A percentile compares a stretch with the other conserved stretches of the same genome.
phyloP scores from a whole-genome alignment of 1,140 invertebrate genomes.

The Trachymyrmex cornetzi region DNA sequence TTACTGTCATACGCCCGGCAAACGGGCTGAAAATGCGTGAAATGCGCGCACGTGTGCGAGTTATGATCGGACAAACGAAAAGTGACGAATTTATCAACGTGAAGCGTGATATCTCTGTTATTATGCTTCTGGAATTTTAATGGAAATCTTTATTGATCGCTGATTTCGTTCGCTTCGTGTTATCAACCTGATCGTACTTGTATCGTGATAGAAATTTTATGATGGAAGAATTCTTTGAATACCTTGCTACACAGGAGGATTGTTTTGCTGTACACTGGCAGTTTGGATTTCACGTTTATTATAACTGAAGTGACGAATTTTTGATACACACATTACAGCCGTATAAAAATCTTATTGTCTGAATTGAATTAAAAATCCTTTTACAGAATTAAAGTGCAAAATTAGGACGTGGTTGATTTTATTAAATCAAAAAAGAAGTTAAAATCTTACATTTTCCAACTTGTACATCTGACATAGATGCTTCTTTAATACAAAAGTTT shows the following conservation, averaged over 20 bases:
- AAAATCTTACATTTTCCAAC: too few species aligned
- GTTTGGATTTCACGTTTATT: background rate
- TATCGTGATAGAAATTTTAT: slow-evolving; percentile 6
- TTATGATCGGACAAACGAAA: slow-evolving; percentile 5
- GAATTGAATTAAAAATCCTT: too few species aligned
- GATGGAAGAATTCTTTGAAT: slow-evolving; percentile 21
- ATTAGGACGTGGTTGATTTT: too few species aligned
- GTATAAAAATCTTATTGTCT: too few species aligned
- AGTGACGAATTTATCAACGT: slow-evolving; percentile 48
- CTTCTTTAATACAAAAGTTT: too few species aligned
- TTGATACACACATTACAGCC: too few species aligned
- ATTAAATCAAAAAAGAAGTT: too few species aligned
- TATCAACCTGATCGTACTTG: background rate
- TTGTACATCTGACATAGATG: too few species aligned
- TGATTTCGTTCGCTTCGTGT: background rate
- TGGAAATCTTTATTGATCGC: slow-evolving; percentile 6
- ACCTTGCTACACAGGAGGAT: background rate
- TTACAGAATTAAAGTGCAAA: too few species aligned
- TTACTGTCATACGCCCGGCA: slow-evolving; percentile 38
- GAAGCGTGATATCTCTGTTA: slow-evolving; percentile 7
- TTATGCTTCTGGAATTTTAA: slow-evolving; percentile 18
- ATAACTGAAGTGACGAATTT: background rate
- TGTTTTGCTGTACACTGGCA: too few species aligned
- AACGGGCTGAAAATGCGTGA: slow-evolving; percentile 9
- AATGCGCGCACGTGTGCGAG: background rate